phyloP scores from a whole-genome alignment of 1,140 invertebrate genomes.

The Hypsibius dujardini region DNA sequence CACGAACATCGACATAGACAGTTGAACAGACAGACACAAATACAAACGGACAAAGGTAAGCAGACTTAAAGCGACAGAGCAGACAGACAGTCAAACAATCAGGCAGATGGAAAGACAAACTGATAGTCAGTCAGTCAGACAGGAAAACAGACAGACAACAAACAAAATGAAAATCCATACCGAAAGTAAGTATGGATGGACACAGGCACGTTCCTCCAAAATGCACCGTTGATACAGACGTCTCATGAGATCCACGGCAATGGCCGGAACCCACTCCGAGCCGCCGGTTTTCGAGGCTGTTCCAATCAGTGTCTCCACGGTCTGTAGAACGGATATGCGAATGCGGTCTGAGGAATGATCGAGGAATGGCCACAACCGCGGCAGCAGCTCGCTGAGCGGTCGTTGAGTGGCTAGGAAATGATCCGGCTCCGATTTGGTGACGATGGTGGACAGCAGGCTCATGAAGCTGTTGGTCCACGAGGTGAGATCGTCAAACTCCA shows the following conservation, averaged over 20 bases:
- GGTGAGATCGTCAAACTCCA: constrained; percentile 73
- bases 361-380: constrained; percentile 77
- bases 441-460: constrained; percentile 57
- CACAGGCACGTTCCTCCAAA: constrained; percentile 58
- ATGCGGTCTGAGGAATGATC: constrained; percentile 72
- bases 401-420: constrained; percentile 22
- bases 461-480: constrained; percentile 82
- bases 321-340: constrained; percentile 64
- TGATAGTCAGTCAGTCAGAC: too few species aligned
- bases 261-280: constrained; percentile 40
- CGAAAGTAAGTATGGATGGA: constrained; percentile 52
- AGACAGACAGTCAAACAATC: constrained; percentile 20
- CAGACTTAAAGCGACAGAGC: constrained; percentile 20
- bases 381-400: constrained; percentile 44
- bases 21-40: too few species aligned
- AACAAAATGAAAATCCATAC: constrained; percentile 27
- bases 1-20: too few species aligned
- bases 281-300: constrained; percentile 20
- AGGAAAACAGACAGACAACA: too few species aligned
- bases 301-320: constrained; percentile 54
- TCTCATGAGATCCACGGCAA: constrained; percentile 64
- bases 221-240: constrained; percentile 72
- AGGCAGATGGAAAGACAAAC: too few species aligned
- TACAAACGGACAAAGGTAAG: neutral
- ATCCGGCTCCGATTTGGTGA: constrained; percentile 22